Conservation (phyloP, 2,888 invertebrate genomes). For the Synanthedon tipuliformis region DNA sequence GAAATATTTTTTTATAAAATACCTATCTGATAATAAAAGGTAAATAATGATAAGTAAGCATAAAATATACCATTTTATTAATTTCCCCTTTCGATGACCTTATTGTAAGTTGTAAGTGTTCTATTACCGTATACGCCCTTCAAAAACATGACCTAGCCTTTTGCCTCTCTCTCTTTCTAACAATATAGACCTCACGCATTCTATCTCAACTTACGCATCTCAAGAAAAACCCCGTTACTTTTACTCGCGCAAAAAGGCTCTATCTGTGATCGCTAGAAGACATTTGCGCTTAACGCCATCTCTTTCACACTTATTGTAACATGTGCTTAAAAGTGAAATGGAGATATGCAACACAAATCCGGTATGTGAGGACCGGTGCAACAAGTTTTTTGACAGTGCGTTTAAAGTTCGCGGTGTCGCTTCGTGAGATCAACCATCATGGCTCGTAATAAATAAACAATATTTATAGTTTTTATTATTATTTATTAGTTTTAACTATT, state of each 20-base stretch:
- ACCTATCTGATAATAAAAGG: too few relatives aligned
- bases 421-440: slow-evolving; percentile 13
- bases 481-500: neutral
- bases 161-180: slow-evolving; percentile 35
- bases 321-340: slow-evolving; percentile 11
- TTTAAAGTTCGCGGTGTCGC: slow-evolving; percentile 39
- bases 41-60: neutral
- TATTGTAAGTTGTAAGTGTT: slow-evolving; percentile 15
- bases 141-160: slow-evolving; percentile 41
- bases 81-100: neutral
- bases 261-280: slow-evolving; percentile 40
- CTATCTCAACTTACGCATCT: slow-evolving; percentile 59
- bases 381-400: slow-evolving; percentile 67
- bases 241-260: slow-evolving; percentile 67
- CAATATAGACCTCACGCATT: slow-evolving; percentile 29
- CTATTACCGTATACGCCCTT: slow-evolving; percentile 12
- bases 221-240: slow-evolving; percentile 68
- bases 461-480: neutral
- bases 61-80: neutral
- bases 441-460: neutral
- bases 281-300: slow-evolving; percentile 14
- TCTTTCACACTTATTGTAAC: slow-evolving; percentile 15
- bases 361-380: slow-evolving; percentile 46
- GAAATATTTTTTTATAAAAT: too few relatives aligned
- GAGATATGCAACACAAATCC: slow-evolving; percentile 30